Percentiles rank a stretch among this genome's conserved stretches.
phyloP scores from a whole-genome alignment of 2,113 vertebrate genomes.

The Sphaerodactylus townsendi region DNA sequence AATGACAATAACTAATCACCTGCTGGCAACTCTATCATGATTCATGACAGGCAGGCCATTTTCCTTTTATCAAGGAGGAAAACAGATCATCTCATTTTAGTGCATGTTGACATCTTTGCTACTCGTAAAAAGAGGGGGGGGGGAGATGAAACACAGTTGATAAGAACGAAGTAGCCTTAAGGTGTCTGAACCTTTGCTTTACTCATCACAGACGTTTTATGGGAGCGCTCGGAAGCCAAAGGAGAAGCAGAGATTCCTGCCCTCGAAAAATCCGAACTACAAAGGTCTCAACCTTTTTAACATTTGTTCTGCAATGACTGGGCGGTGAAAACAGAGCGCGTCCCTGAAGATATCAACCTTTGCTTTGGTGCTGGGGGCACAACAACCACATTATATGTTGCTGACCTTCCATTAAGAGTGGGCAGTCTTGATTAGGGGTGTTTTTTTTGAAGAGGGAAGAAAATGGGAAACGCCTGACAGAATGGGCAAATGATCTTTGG shows the following conservation, averaged over 20 bases:
- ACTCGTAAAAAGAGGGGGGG: constrained; percentile 56
- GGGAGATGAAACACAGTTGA: constrained; percentile 48
- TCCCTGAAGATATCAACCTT: constrained; percentile 31
- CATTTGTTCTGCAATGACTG: constrained; percentile 19
- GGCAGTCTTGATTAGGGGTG: constrained; percentile 5
- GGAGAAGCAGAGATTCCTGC: constrained; percentile 40
- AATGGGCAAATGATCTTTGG: background rate
- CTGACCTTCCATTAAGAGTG: constrained; percentile 13
- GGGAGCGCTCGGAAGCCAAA: constrained; percentile 36
- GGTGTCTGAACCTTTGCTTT: constrained; percentile 64
- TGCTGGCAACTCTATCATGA: constrained; percentile 69
- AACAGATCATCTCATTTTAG: constrained; percentile 71
- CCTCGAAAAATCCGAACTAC: constrained; percentile 18
- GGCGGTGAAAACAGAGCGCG: constrained; percentile 30
- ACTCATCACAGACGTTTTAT: constrained; percentile 64
- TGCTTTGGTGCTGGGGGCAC: background rate
- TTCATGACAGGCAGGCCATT: constrained; percentile 70
- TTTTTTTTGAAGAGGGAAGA: background rate
- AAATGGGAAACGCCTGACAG: background rate
- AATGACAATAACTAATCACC: constrained; percentile 67
- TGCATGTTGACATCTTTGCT: constrained; percentile 68
- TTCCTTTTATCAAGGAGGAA: constrained; percentile 75
- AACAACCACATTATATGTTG: background rate
- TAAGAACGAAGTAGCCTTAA: constrained; percentile 72
- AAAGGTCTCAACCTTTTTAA: constrained; percentile 48